Evolutionary conservation across 2,888 invertebrate genomes (phyloP).

Genomic region (Diplazon laetatorius): DNA sequence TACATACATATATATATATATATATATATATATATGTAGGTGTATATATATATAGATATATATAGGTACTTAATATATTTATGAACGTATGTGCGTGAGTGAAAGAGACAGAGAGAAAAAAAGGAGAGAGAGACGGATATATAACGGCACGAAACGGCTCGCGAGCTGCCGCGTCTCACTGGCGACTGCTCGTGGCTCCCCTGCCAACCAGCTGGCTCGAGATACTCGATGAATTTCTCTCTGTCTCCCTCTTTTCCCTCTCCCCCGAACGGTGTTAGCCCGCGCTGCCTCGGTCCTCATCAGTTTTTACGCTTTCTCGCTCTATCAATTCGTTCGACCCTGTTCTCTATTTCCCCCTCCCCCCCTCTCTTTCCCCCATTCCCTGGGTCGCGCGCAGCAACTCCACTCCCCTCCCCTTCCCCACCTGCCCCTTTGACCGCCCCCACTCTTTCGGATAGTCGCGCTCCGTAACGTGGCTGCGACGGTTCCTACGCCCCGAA

Average conservation of each 20-base stretch:
- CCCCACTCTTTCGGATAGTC: conserved; percentile 45
- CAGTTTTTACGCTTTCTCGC: conserved; percentile 27
- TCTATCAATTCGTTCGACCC: conserved; percentile 30
- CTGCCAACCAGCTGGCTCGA: conserved; percentile 79
- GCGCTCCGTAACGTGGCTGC: neutral
- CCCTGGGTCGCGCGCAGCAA: no score
- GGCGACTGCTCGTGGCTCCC: conserved; percentile 78
- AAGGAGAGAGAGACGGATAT: conserved; percentile 55
- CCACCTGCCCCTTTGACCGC: conserved; percentile 43
- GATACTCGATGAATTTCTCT: conserved; percentile 70
- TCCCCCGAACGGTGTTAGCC: conserved; percentile 22
- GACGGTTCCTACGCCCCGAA: neutral
- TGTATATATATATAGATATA: conserved; percentile 12
- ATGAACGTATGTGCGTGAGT: conserved; percentile 55
- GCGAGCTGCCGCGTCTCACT: conserved; percentile 81
- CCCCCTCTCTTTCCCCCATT: conserved; percentile 53
- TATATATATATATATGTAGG: conserved; percentile 20
- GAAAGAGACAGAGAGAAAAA: conserved; percentile 63
- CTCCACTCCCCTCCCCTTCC: conserved; percentile 41
- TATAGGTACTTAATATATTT: conserved; percentile 26
- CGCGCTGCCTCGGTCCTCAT: conserved; percentile 51
- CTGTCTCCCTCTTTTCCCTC: conserved; percentile 47
- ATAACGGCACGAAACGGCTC: conserved; percentile 69
- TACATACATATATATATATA: conserved; percentile 16
- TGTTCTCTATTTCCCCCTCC: conserved; percentile 30